Conservation (phyloP, 2,797 vertebrate genomes). For the Xerus rutilus region DNA sequence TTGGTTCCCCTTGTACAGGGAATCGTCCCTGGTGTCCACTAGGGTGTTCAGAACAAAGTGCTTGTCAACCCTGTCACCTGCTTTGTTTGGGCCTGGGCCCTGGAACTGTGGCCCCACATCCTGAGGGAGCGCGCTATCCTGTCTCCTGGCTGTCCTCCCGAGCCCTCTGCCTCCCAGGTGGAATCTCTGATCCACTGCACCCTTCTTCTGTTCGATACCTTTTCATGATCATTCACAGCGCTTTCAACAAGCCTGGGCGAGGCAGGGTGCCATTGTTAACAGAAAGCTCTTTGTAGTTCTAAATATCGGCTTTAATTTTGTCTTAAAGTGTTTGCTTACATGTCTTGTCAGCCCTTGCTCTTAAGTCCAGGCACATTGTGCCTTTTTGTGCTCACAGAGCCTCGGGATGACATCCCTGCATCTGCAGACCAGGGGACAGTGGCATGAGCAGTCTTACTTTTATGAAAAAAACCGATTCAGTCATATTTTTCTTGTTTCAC, state of each 20-base stretch:
- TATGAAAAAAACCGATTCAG: too few relatives aligned
- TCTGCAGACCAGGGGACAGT: too few relatives aligned
- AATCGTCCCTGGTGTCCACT: not conserved
- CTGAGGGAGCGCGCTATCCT: too few relatives aligned
- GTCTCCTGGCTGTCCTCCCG: not conserved
- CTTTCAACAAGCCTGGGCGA: not conserved
- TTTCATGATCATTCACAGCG: not conserved
- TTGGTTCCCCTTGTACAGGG: not conserved
- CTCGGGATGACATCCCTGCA: not conserved
- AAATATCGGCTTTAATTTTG: not conserved
- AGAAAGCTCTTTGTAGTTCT: not conserved
- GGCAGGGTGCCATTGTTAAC: not conserved
- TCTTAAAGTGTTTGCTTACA: not conserved
- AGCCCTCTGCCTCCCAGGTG: too few relatives aligned
- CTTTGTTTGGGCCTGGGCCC: not conserved
- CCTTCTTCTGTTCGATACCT: not conserved
- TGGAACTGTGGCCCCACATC: too few relatives aligned
- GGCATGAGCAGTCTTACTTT: not conserved
- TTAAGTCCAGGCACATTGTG: accelerated
- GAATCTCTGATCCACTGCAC: not conserved
- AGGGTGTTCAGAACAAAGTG: not conserved
- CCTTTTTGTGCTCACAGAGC: not conserved
- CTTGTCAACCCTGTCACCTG: not conserved
- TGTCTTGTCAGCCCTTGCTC: not conserved
- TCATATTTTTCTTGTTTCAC: not conserved